Evolutionary conservation across 1,140 invertebrate species (phyloP), one percentile per base, ranked within the genome.

Genomic region (Papilio aristodemus): DNA sequence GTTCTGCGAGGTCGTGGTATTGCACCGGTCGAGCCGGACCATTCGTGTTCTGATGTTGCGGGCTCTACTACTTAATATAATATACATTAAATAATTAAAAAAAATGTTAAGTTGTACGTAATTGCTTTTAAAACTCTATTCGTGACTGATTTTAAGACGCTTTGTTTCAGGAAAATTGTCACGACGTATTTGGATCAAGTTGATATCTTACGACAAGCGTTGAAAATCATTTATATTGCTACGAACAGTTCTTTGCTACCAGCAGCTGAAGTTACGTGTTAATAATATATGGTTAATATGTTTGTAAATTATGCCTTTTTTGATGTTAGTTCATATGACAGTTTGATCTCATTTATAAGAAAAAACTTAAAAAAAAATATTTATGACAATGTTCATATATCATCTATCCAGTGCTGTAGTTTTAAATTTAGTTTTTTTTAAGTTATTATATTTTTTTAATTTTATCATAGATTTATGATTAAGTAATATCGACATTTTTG

Each of bases 171-270:
- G 58, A 72, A 77, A 75, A 74, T 81, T 0, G 71, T 78, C 2
- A 74, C 37, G 2, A 79, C 79, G 70, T 83, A 74, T 37, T 59
- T 83, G 4, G 78, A 85, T 32, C 78, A 85, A 66, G 75, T 75
- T 0, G 58, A 72, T 1, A 46, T 75, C 13, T 46, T 83, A 8
- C 67, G 78, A 22, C 63, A 66, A 11, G 73, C 75, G 0, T 19
- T 85, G 19, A 70, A 70, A 41, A 27, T 71, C 0, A 71, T 83
- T 38, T 19, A 75, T 0, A 68, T 41, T 22, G 13, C 74, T 7
- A 77, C 73, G 0, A 64, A 73, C 9, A 60, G 58, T 8, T 46
- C 75, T n/a, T 70, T 60, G 22, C 4, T 54, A 25, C 11, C 46
- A 22, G 19, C 22, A 25, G 19, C 11, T 13, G 22, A 4, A 2